These are phyloP conservation scores for Corticium candelabrum DNA, from an alignment of 37 sponge, comb jelly and placozoan species.

Conservation along the genomic window DNA sequence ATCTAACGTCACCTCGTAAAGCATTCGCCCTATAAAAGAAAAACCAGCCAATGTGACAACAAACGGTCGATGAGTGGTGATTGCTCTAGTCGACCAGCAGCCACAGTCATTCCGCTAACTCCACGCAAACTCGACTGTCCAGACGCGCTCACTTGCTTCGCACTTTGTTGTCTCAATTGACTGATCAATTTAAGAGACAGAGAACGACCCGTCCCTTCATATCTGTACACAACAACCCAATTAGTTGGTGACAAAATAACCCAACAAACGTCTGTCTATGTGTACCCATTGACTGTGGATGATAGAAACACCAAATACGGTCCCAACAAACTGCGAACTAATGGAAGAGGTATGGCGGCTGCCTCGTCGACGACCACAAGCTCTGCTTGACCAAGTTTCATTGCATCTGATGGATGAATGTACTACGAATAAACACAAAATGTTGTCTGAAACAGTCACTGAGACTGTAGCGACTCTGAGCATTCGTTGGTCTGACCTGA, in stretches of 20 bases:
- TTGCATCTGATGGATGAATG: constrained; percentile 76
- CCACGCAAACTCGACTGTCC: too few species aligned
- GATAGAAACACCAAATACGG: constrained; percentile 91
- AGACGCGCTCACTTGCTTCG: too few species aligned
- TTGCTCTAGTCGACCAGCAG: too few species aligned
- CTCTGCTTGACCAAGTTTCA: constrained; percentile 89
- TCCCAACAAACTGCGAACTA: constrained; percentile 83
- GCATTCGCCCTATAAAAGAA: constrained; percentile 47
- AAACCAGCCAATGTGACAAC: neutral
- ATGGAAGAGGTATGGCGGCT: constrained; percentile 94
- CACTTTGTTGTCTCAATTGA: constrained; percentile 43
- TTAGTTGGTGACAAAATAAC: neutral
- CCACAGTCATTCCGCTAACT: too few species aligned
- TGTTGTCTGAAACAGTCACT: too few species aligned
- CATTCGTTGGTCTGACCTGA: constrained; percentile 20
- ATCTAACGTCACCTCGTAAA: constrained; percentile 62
- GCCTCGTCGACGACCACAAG: constrained; percentile 92
- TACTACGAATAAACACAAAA: constrained; percentile 37
- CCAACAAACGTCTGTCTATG: too few species aligned
- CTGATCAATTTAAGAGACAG: constrained; percentile 88
- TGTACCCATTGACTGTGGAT: constrained; percentile 91
- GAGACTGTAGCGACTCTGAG: neutral
- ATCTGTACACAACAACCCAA: constrained; percentile 38
- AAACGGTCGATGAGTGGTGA: too few species aligned
- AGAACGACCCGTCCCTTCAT: constrained; percentile 92